Base-by-base conservation (phyloP, 1,140 invertebrate genomes). In the Ceratina japonica region DNA sequence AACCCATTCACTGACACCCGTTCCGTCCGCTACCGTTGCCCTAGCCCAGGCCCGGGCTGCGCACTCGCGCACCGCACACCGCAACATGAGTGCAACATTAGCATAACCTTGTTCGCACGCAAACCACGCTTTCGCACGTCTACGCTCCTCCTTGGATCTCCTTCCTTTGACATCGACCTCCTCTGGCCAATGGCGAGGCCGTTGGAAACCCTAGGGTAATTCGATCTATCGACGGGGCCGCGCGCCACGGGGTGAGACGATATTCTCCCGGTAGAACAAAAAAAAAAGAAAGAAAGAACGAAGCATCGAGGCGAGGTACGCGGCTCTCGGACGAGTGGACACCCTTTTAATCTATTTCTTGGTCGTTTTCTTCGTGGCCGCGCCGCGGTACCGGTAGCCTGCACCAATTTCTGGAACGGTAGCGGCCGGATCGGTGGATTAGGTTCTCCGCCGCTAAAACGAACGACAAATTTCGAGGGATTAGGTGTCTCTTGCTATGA, bases 41-140 rank as follows among this genome's bases (percentile, higher is more conserved):
- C n/a, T 8, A 0, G 3, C 20, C 31, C 20, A 54, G 37, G 65
- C 75, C 56, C 79, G 64, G 44, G 51, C 63, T 69, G 20, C 70
- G 63, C 74, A 61, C 24, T n/a, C 72, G 37, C 37, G 37, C 37
- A 7, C 52, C 49, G 51, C 70, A 51, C 65, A 76, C 52, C 62
- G 68, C 56, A 65, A 51, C 75, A 56, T 44, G 66, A 61, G 59
- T 62, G 75, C 72, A 70, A 65, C 73, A 89, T 89, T 90, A 90
- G 82, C 86, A 87, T 89, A 89, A 87, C 73, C 84, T 79, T 81
- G 79, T 83, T 88, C 85, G 87, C 86, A 86, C 81, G 89, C 86
- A 80, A 88, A 77, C 72, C 76, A 72, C 70, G 69, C 79, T 75
- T 79, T 84, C 56, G 74, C 75, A 37, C 63, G 61, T 83, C 20